Conservation (phyloP, 2,888 invertebrate species). For the Tortricodes alternella region DNA sequence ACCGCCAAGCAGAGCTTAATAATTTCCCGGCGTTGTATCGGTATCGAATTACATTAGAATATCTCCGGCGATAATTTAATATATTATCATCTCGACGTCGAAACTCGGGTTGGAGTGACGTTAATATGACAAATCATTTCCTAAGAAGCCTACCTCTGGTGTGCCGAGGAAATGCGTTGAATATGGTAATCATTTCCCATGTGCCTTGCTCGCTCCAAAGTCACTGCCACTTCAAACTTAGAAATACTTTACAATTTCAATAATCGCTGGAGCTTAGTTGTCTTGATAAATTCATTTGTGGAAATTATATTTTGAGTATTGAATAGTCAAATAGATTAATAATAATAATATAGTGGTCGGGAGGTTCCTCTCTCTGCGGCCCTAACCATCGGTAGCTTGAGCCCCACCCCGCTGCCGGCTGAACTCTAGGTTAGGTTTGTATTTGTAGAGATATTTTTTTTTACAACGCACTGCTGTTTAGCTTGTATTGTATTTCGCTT, state of each 20-base stretch:
- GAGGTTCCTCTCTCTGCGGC: too few species aligned
- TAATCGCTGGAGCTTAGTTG: constrained; percentile 21
- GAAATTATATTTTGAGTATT: constrained; percentile 28
- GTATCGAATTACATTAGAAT: constrained; percentile 54
- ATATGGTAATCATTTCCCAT: constrained; percentile 76
- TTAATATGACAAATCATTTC: constrained; percentile 81
- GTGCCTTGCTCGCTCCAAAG: constrained; percentile 53
- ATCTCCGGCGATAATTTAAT: constrained; percentile 67
- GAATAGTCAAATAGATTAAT: constrained; percentile 27
- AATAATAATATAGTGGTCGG: too few species aligned
- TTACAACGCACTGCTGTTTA: constrained; percentile 17
- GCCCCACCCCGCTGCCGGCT: too few species aligned
- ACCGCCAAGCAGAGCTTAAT: constrained; percentile 15
- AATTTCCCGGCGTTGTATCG: constrained; percentile 40
- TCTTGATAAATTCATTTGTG: constrained; percentile 26
- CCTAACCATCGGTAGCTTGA: constrained; percentile 1
- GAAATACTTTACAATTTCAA: constrained; percentile 56
- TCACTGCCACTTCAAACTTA: constrained; percentile 58
- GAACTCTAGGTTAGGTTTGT: too few species aligned
- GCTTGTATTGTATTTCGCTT: neutral
- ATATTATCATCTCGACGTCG: constrained; percentile 68
- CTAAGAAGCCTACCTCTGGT: constrained; percentile 65
- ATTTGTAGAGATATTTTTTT: too few species aligned
- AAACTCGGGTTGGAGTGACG: constrained; percentile 69
- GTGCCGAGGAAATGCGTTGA: constrained; percentile 65